These are phyloP conservation scores for Mactromeris polynyma DNA, from an alignment of 2,888 invertebrate genomes.

Conservation along the genomic window DNA sequence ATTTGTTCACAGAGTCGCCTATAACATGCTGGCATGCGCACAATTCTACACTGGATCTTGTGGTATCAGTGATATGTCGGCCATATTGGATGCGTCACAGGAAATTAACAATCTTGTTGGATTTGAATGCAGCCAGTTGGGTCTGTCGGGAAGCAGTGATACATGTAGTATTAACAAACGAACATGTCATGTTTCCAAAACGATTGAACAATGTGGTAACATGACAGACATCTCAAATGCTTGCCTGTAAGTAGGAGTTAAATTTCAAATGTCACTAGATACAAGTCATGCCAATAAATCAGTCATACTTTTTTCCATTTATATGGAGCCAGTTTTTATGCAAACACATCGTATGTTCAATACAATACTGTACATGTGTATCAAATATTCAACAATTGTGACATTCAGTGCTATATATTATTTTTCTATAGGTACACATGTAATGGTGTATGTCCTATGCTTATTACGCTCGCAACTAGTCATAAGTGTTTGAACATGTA, in stretches of 20 bases:
- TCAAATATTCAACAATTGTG: too few species aligned
- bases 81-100: not conserved
- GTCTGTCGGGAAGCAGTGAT: not conserved
- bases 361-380: too few species aligned
- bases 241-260: slow-evolving; percentile 30
- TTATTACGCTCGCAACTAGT: too few species aligned
- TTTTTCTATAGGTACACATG: too few species aligned
- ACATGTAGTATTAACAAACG: not conserved
- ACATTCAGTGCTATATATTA: too few species aligned
- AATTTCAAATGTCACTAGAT: too few species aligned
- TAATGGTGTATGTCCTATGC: too few species aligned
- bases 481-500: too few species aligned
- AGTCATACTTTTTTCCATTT: too few species aligned
- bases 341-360: too few species aligned
- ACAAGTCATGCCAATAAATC: too few species aligned
- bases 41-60: slow-evolving; percentile 46
- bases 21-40: slow-evolving; percentile 53
- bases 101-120: slow-evolving; percentile 48
- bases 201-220: slow-evolving; percentile 19
- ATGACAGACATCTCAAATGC: not conserved
- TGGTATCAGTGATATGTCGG: not conserved
- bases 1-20: slow-evolving; percentile 30
- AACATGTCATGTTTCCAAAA: slow-evolving; percentile 15
- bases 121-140: slow-evolving; percentile 47
- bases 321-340: too few species aligned